phyloP scores from a whole-genome alignment of 2,113 vertebrate genomes.

The Oxyura jamaicensis region DNA sequence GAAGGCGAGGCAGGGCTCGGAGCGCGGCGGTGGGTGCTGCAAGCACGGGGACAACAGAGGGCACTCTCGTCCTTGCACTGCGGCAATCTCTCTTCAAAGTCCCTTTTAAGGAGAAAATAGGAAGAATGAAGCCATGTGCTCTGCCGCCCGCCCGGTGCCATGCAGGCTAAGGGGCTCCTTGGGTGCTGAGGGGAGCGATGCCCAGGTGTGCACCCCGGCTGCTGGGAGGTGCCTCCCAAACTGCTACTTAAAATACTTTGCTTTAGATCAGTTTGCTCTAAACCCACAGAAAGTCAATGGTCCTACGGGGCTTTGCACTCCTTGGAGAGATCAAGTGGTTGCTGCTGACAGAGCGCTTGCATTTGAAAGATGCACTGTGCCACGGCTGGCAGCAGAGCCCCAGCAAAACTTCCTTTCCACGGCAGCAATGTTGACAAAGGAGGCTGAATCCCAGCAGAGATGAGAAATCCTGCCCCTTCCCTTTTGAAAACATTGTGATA shows the following conservation, averaged over 20 bases:
- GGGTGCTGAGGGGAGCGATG: background rate
- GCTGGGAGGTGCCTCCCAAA: rapidly evolving
- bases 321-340: background rate
- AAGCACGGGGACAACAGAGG: background rate
- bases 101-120: background rate
- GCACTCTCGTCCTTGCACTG: background rate
- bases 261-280: background rate
- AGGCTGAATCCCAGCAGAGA: background rate
- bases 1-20: background rate
- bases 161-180: background rate
- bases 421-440: background rate
- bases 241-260: background rate
- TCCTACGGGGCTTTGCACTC: rapidly evolving
- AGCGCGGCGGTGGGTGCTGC: background rate
- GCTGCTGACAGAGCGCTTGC: background rate
- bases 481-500: background rate
- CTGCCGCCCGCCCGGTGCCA: background rate
- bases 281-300: background rate
- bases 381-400: background rate
- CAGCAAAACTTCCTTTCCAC: background rate
- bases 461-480: background rate
- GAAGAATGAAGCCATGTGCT: background rate
- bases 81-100: background rate
- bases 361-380: background rate
- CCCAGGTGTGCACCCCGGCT: rapidly evolving